Evolutionary conservation across 2,888 invertebrate genomes (phyloP).

Genomic region (Amphipyra berbera): DNA sequence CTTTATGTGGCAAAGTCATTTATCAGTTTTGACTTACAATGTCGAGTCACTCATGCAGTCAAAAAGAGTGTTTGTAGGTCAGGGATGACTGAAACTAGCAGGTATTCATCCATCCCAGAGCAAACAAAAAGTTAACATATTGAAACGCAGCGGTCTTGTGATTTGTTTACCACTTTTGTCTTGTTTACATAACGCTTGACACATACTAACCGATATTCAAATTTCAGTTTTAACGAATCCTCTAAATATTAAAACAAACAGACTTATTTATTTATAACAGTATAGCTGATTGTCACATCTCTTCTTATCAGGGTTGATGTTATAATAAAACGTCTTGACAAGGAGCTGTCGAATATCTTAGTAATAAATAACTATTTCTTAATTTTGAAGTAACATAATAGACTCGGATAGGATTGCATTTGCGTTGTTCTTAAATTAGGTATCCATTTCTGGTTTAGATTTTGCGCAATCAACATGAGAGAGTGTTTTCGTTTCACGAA

Average conservation of each 20-base stretch:
- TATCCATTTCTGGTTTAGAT: slow-evolving; percentile 10
- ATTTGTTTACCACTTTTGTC: slow-evolving; percentile 10
- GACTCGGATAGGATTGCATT: slow-evolving; percentile 11
- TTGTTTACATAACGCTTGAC: slow-evolving; percentile 26
- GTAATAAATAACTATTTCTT: slow-evolving; percentile 12
- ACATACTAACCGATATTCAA: slow-evolving; percentile 22
- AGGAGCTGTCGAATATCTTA: slow-evolving; percentile 1
- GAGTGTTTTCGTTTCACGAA: background rate
- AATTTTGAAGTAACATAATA: slow-evolving; percentile 11
- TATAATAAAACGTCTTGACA: background rate
- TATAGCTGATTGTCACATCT: slow-evolving; percentile 10
- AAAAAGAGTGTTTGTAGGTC: slow-evolving; percentile 30
- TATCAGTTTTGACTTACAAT: slow-evolving; percentile 12
- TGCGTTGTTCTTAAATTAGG: slow-evolving; percentile 16
- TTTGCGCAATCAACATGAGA: slow-evolving; percentile 17
- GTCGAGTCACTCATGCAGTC: slow-evolving; percentile 2
- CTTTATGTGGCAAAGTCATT: background rate
- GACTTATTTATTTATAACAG: slow-evolving; percentile 6
- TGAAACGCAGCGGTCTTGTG: background rate
- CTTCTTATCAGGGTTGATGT: background rate
- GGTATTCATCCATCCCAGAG: slow-evolving; percentile 20
- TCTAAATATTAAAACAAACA: slow-evolving; percentile 35
- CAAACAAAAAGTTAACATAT: slow-evolving; percentile 13
- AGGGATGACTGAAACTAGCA: slow-evolving; percentile 16
- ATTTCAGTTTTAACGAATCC: slow-evolving; percentile 13